A percentile compares a stretch with the other conserved stretches of the same genome.
Conservation (phyloP, 2,113 vertebrate species). For the Platysteira castanea region DNA sequence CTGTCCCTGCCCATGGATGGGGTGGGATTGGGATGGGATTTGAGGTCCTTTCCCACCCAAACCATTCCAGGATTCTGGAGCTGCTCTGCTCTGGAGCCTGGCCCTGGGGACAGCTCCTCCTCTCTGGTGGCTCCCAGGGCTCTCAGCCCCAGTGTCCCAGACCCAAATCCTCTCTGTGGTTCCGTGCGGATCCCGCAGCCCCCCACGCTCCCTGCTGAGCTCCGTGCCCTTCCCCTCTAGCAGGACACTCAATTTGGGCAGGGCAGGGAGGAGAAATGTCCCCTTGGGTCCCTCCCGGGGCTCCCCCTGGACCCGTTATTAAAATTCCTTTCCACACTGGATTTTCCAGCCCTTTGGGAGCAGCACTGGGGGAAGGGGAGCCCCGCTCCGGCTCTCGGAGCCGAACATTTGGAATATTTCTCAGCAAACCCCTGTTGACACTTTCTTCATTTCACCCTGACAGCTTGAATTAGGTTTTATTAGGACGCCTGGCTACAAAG, state of each 20-base stretch:
- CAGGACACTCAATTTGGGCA: not conserved
- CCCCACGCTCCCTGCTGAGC: not conserved
- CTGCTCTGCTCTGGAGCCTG: not conserved
- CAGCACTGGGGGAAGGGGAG: not conserved
- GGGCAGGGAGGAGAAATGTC: not conserved
- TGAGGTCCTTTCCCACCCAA: not conserved
- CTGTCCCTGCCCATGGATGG: too few species aligned
- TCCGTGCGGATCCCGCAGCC: not conserved
- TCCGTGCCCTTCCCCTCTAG: not conserved
- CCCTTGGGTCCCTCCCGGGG: not conserved
- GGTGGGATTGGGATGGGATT: too few species aligned
- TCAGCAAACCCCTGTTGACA: slow-evolving; percentile 36
- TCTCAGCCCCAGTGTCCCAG: not conserved
- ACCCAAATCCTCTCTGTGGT: not conserved
- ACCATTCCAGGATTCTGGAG: too few species aligned
- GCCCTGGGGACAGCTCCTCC: not conserved
- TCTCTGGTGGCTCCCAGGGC: not conserved
- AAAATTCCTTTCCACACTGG: slow-evolving; percentile 31
- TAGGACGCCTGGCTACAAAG: slow-evolving; percentile 40
- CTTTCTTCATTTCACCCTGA: slow-evolving; percentile 61
- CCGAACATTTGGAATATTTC: slow-evolving; percentile 49
- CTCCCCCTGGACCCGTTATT: not conserved
- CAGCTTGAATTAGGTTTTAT: slow-evolving; percentile 66
- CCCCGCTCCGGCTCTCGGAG: not conserved
- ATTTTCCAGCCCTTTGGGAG: not conserved